These are phyloP conservation scores for Notocelia uddmanniana DNA, from an alignment of 2,888 invertebrate genomes.

Conservation along the genomic window DNA sequence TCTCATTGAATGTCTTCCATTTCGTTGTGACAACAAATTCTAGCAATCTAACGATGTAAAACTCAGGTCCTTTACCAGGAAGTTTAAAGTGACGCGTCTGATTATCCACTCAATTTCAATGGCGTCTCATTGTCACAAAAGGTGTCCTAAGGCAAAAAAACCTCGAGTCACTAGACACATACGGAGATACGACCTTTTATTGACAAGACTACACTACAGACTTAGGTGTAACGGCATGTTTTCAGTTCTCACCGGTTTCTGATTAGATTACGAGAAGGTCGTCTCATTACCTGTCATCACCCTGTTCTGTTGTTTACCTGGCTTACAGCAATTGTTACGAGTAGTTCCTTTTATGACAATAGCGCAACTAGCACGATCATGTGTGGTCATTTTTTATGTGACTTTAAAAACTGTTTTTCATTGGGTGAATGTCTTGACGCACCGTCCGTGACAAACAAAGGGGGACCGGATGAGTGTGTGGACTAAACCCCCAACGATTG, in stretches of 20 bases:
- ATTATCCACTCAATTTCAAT: neutral
- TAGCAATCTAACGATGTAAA: too few relatives aligned
- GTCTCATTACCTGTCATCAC: constrained; percentile 7
- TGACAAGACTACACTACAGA: neutral
- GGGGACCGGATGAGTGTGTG: too few relatives aligned
- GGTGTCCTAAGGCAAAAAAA: neutral
- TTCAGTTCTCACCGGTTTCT: constrained; percentile 27
- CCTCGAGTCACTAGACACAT: neutral
- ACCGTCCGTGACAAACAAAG: too few relatives aligned
- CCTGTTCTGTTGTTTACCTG: constrained; percentile 26
- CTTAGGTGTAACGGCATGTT: constrained; percentile 5
- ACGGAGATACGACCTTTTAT: neutral
- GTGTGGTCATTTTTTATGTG: too few relatives aligned
- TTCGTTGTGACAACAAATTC: too few relatives aligned
- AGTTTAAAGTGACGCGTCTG: neutral
- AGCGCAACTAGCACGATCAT: too few relatives aligned
- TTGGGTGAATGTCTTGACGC: too few relatives aligned
- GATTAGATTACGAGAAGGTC: constrained; percentile 32
- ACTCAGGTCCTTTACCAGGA: neutral
- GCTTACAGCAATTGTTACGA: constrained; percentile 7
- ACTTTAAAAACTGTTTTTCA: too few relatives aligned
- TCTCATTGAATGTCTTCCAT: too few relatives aligned
- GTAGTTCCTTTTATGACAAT: neutral
- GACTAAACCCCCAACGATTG: too few relatives aligned
- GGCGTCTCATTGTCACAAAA: constrained; percentile 8